phyloP scores from a whole-genome alignment of 2,113 vertebrate genomes.

The Mastomys coucha region DNA sequence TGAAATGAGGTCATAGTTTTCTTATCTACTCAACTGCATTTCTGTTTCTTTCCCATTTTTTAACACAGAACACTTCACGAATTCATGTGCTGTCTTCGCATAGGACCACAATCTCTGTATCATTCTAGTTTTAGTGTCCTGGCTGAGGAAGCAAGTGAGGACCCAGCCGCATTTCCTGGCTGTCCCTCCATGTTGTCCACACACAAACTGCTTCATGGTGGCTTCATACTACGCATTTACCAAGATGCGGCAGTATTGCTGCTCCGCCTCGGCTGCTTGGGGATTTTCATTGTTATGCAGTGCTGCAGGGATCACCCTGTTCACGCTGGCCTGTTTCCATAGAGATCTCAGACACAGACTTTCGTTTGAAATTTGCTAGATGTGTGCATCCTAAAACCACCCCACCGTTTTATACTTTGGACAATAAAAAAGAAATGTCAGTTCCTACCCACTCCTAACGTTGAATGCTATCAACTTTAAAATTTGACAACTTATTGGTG shows the following conservation, averaged over 20 bases:
- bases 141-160: background rate
- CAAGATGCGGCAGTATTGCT: background rate
- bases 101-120: background rate
- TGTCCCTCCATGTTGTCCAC: background rate
- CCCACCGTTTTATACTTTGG: background rate
- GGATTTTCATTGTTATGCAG: background rate
- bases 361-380: background rate
- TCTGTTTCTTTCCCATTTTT: background rate
- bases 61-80: background rate
- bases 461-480: background rate
- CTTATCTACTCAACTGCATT: background rate
- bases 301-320: background rate
- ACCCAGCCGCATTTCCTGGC: background rate
- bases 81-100: background rate
- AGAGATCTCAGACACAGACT: background rate
- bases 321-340: background rate
- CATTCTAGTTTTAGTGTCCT: rapidly evolving
- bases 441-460: background rate
- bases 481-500: background rate
- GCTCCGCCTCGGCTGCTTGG: background rate
- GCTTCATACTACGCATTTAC: background rate
- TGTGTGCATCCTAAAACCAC: background rate
- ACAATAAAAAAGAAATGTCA: background rate
- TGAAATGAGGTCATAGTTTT: background rate
- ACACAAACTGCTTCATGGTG: background rate